A percentile compares a stretch with the other conserved stretches of the same genome.
Conservation (phyloP, 2,113 vertebrate species). For the Megaceryle maxima region DNA sequence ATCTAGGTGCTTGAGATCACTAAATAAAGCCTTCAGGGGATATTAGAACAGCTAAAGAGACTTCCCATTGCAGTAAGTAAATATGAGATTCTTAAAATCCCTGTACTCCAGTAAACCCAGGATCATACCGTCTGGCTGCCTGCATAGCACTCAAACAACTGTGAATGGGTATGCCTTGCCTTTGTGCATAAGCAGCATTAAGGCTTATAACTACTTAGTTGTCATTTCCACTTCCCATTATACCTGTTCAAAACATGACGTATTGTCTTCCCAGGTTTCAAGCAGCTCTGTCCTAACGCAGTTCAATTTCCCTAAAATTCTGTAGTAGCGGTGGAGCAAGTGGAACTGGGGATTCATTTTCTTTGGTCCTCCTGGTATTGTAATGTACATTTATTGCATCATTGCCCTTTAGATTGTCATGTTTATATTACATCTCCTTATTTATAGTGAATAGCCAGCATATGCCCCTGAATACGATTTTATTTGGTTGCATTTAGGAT, state of each 20-base stretch:
- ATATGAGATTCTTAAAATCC: background rate
- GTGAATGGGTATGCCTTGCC: background rate
- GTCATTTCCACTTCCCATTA: background rate
- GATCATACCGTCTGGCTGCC: background rate
- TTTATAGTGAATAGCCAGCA: background rate
- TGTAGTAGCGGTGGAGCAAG: rapidly evolving
- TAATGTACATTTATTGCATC: background rate
- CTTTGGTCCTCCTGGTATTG: background rate
- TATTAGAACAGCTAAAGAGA: background rate
- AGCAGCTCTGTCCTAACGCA: background rate
- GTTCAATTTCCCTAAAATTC: background rate
- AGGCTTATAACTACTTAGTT: background rate
- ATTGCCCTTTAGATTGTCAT: background rate
- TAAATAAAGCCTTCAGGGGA: background rate
- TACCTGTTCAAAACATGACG: background rate
- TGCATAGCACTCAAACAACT: background rate
- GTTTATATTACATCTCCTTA: background rate
- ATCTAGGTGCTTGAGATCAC: background rate
- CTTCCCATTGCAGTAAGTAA: background rate
- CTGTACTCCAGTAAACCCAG: rapidly evolving
- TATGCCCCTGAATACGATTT: slow-evolving; percentile 26
- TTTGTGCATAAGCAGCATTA: rapidly evolving
- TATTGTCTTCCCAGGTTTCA: background rate
- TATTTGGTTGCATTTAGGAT: slow-evolving; percentile 17
- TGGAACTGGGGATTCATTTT: background rate